Evolutionary conservation across 2,888 invertebrate species (phyloP).

Genomic region (Allygus modestus): DNA sequence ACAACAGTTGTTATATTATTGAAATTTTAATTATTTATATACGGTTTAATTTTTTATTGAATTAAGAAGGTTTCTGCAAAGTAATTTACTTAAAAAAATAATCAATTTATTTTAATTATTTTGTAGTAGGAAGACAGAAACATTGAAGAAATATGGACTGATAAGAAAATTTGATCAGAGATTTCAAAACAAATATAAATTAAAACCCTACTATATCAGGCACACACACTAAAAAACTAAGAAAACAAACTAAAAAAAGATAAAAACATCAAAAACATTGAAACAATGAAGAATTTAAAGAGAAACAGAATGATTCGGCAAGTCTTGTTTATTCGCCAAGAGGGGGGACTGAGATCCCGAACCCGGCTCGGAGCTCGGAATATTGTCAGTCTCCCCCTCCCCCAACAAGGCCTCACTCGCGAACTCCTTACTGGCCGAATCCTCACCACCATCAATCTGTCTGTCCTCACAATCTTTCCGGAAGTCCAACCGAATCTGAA

Average conservation of each 20-base stretch:
- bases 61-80: slow-evolving; percentile 8
- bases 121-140: slow-evolving; percentile 6
- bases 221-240: background rate
- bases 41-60: background rate
- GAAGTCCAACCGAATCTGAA: slow-evolving; percentile 69
- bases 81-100: background rate
- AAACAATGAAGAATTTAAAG: slow-evolving; percentile 20
- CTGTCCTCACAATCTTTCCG: slow-evolving; percentile 67
- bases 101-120: background rate
- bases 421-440: slow-evolving; percentile 21
- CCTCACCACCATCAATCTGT: slow-evolving; percentile 55
- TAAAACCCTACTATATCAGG: background rate
- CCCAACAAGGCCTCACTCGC: background rate
- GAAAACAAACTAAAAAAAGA: background rate
- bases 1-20: slow-evolving; percentile 5
- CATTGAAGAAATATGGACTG: background rate
- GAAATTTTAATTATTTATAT: background rate
- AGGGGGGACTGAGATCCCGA: slow-evolving; percentile 69
- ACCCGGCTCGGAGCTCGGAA: slow-evolving; percentile 66
- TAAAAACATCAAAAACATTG: background rate
- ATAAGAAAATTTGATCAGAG: background rate
- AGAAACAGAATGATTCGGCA: slow-evolving; percentile 16
- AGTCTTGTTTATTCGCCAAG: slow-evolving; percentile 61
- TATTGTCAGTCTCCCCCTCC: slow-evolving; percentile 60
- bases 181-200: slow-evolving; percentile 2